Evolutionary conservation across 2,888 invertebrate genomes (phyloP).

Genomic region (Drosophila pegasa): DNA sequence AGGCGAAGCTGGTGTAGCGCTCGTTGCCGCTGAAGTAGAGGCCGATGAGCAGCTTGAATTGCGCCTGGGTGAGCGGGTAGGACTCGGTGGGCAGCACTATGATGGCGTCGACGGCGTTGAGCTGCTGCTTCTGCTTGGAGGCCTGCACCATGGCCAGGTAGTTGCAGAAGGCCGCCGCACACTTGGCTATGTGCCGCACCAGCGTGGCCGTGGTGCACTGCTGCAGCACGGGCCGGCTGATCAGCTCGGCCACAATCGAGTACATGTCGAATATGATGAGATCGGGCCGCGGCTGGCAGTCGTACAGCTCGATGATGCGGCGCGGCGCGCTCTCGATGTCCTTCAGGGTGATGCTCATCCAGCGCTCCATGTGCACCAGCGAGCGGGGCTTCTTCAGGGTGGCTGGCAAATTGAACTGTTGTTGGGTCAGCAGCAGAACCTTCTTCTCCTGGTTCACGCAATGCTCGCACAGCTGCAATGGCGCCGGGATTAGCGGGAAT

Average conservation of each 20-base stretch:
- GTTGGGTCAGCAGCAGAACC: conserved; percentile 47
- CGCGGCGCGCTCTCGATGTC: conserved; percentile 64
- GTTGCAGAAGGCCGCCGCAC: conserved; percentile 58
- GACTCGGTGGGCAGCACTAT: conserved; percentile 58
- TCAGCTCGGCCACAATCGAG: conserved; percentile 47
- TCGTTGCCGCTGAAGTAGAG: conserved; percentile 69
- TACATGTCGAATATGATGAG: conserved; percentile 71
- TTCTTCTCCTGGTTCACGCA: conserved; percentile 49
- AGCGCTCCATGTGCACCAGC: conserved; percentile 25
- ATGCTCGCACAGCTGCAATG: conserved; percentile 57
- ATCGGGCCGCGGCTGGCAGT: conserved; percentile 51
- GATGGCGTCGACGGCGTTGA: conserved; percentile 41
- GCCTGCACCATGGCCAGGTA: conserved; percentile 41
- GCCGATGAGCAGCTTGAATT: conserved; percentile 68
- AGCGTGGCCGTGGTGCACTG: conserved; percentile 44
- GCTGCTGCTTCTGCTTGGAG: conserved; percentile 10
- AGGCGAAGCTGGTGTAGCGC: conserved; percentile 43
- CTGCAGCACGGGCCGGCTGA: conserved; percentile 55
- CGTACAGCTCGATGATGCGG: conserved; percentile 59
- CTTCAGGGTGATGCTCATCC: conserved; percentile 30
- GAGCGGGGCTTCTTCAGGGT: conserved; percentile 33
- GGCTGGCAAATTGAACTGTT: conserved; percentile 13
- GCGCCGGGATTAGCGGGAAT: background rate
- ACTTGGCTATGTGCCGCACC: conserved; percentile 64
- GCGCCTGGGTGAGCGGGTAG: conserved; percentile 54